Evolutionary conservation across 2,888 invertebrate genomes (phyloP), one percentile per base, ranked within the genome.

Genomic region (Stramonita haemastoma): DNA sequence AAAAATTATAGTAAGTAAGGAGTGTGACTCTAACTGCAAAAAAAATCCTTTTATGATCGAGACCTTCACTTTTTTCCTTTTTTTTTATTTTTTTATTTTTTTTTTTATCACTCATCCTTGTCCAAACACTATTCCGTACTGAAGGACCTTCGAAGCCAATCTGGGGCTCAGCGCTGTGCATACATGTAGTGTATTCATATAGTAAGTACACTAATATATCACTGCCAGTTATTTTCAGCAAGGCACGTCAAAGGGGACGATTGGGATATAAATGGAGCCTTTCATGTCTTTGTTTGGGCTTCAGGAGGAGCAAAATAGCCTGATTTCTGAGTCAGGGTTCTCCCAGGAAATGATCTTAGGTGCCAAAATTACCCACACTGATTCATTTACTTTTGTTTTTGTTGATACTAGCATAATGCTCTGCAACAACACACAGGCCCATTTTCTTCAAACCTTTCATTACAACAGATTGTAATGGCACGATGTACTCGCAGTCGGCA

Each of bases 221-320:
- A 34, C 34, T 34, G 79, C 79, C 79, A 79, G 79, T 34, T 79
- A 79, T 79, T 79, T 79, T 79, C 79, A 79, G 79, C 79, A 19
- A 32, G 79, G 32, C 11, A 32, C 32, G 79, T 79, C 79, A 79
- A 34, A 34, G 32, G 79, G 15, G 66, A 66, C 19, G 66, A 26
- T 66, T 26, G 34, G 79, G 79, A 79, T 79, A 79, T 79, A 32
- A 79, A 32, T 32, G 79, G 34, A 79, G 15, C 79, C 79, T 26
- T 34, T 79, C 34, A 79, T 22, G 79, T 26, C 26, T 79, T 79
- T 32, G 79, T 79, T 32, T 79, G 29, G 79, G 34, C 79, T 34
- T 34, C 79, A 79, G 79, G 79, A 32, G 17, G 32, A 79, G 22
- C 32, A n/a, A 73, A n/a, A 73, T 26, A 73, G n/a, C 73, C 13